These are phyloP conservation scores for Pachliopta kotzebuea DNA, from an alignment of 2,888 invertebrate genomes.

Conservation along the genomic window DNA sequence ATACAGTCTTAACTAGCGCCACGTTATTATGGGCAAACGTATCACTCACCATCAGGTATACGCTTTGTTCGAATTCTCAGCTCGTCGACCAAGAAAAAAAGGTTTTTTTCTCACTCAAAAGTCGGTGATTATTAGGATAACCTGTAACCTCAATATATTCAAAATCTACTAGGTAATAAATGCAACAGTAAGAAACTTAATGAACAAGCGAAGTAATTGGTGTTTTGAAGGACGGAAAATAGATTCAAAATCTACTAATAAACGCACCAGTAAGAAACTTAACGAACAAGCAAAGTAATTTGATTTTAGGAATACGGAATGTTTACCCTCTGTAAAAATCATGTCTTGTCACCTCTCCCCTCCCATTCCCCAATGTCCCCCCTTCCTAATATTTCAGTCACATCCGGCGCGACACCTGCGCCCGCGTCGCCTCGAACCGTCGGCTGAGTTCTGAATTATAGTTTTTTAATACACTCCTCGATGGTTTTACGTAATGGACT, in stretches of 20 bases:
- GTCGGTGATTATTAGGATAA: too few relatives aligned
- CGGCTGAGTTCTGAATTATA: conserved; percentile 51
- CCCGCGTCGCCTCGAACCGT: conserved; percentile 46
- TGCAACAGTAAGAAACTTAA: not conserved
- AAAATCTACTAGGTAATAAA: not conserved
- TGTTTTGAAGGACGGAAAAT: conserved; percentile 25
- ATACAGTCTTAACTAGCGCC: too few relatives aligned
- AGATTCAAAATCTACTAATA: too few relatives aligned
- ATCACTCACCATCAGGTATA: too few relatives aligned
- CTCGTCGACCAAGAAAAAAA: too few relatives aligned
- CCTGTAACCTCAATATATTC: not conserved
- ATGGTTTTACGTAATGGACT: conserved; percentile 60
- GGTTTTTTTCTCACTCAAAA: too few relatives aligned
- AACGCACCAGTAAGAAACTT: not conserved
- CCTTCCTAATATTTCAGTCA: conserved; percentile 53
- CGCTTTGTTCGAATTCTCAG: too few relatives aligned
- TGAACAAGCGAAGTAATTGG: not conserved
- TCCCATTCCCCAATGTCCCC: conserved; percentile 29
- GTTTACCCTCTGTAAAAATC: conserved; percentile 46
- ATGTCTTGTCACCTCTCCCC: conserved; percentile 28
- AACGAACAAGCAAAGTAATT: not conserved
- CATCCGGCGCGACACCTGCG: conserved; percentile 77
- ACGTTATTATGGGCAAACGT: too few relatives aligned
- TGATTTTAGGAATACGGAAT: conserved; percentile 28
- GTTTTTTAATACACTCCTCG: conserved; percentile 68